phyloP scores from a whole-genome alignment of 2,888 invertebrate species.

The Entomobrya proxima region DNA sequence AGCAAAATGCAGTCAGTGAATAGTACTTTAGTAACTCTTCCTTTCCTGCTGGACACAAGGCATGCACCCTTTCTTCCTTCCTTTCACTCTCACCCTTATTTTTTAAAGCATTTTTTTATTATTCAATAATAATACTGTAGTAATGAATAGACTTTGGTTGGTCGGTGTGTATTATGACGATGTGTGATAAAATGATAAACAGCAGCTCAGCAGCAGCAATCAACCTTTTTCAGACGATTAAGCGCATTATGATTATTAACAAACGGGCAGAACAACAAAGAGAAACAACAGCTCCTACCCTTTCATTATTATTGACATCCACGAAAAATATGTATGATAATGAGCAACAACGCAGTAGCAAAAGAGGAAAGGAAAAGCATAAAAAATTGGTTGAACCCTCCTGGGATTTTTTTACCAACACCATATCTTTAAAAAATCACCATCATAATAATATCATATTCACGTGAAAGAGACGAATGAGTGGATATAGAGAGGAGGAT shows the following conservation, averaged over 20 bases:
- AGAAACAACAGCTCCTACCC: slow-evolving; percentile 40
- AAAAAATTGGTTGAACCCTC: background rate
- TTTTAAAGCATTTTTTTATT: background rate
- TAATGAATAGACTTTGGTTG: slow-evolving; percentile 13
- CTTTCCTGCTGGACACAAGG: background rate
- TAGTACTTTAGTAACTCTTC: background rate
- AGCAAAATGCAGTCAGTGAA: no score
- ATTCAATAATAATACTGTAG: slow-evolving; percentile 4
- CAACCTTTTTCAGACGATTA: slow-evolving; percentile 56
- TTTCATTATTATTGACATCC: slow-evolving; percentile 51
- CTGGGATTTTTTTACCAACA: slow-evolving; percentile 6
- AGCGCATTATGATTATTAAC: slow-evolving; percentile 57
- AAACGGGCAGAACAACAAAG: slow-evolving; percentile 38
- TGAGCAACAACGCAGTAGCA: background rate
- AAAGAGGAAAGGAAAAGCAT: no score
- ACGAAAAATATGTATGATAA: slow-evolving; percentile 43
- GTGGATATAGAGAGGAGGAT: background rate
- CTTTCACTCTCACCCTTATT: background rate
- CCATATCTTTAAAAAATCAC: background rate
- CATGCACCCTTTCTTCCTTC: background rate
- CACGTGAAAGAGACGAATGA: background rate
- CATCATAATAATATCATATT: background rate
- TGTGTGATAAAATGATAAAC: slow-evolving; percentile 48
- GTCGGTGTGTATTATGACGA: slow-evolving; percentile 19
- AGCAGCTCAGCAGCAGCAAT: slow-evolving; percentile 28